Conservation (phyloP, 35 echinoderm and acorn worm species). For the Diadema setosum region DNA sequence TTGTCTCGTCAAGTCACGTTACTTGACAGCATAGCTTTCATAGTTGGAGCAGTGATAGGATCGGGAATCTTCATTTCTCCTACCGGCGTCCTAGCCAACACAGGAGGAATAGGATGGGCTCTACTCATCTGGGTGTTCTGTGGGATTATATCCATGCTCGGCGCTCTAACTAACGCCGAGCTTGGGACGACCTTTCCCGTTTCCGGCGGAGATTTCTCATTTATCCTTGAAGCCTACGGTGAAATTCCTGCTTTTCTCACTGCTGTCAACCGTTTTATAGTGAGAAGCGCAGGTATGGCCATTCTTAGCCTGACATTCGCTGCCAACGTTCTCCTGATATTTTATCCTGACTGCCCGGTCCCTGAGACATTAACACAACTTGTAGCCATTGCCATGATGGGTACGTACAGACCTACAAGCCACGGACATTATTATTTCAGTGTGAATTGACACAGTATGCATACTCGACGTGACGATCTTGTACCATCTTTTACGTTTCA, state of each 20-base stretch:
- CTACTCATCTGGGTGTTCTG: constrained; percentile 20
- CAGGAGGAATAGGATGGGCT: constrained; percentile 41
- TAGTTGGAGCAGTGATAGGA: constrained; percentile 44
- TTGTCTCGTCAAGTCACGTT: constrained; percentile 23
- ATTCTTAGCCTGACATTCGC: background rate
- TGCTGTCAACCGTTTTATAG: constrained; percentile 11
- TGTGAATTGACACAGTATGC: too few relatives aligned
- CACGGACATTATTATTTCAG: too few relatives aligned
- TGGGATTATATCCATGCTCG: constrained; percentile 15
- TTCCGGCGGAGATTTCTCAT: constrained; percentile 73
- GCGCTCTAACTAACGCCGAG: constrained; percentile 67
- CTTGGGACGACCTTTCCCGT: constrained; percentile 61
- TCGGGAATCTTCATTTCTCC: constrained; percentile 72
- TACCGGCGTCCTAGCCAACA: constrained; percentile 49
- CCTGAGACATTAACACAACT: too few relatives aligned
- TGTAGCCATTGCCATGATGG: too few relatives aligned
- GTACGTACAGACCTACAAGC: too few relatives aligned
- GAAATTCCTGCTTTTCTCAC: constrained; percentile 56
- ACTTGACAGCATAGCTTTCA: constrained; percentile 21
- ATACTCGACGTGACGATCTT: too few relatives aligned
- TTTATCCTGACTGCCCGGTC: background rate
- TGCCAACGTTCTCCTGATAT: background rate
- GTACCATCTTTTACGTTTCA: too few relatives aligned
- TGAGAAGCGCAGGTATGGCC: constrained; percentile 21
- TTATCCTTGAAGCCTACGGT: constrained; percentile 38